Percentiles rank a stretch among this genome's conserved stretches.
phyloP scores from a whole-genome alignment of 2,113 vertebrate species.

The Rhinolophus ferrumequinum region DNA sequence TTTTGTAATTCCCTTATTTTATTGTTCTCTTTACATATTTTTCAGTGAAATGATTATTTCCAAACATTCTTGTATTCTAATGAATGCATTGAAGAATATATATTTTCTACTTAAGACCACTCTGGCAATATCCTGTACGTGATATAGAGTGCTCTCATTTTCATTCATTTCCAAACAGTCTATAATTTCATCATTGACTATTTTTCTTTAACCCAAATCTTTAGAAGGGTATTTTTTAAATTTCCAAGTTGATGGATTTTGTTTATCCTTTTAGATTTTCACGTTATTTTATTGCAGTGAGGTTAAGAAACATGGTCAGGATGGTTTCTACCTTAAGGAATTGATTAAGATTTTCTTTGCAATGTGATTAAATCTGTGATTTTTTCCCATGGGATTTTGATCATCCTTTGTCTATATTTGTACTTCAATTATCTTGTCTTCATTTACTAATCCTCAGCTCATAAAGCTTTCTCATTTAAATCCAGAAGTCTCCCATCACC shows the following conservation, averaged over 20 bases:
- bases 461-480: neutral
- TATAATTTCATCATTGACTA: neutral
- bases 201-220: neutral
- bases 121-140: neutral
- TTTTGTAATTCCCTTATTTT: neutral
- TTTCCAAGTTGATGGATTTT: neutral
- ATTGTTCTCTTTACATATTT: neutral
- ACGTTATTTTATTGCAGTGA: neutral
- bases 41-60: neutral
- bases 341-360: conserved; percentile 4
- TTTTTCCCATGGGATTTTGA: neutral
- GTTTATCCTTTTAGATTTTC: neutral
- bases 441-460: neutral
- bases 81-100: neutral
- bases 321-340: neutral
- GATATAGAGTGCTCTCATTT: neutral
- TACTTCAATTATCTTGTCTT: neutral
- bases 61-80: conserved; percentile 4
- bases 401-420: neutral
- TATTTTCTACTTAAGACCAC: neutral
- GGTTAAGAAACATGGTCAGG: neutral
- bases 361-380: neutral
- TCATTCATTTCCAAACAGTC: neutral
- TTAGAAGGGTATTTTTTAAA: neutral
- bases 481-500: neutral